Conservation (phyloP, 2,888 invertebrate genomes). For the Ophonus ardosiacus region DNA sequence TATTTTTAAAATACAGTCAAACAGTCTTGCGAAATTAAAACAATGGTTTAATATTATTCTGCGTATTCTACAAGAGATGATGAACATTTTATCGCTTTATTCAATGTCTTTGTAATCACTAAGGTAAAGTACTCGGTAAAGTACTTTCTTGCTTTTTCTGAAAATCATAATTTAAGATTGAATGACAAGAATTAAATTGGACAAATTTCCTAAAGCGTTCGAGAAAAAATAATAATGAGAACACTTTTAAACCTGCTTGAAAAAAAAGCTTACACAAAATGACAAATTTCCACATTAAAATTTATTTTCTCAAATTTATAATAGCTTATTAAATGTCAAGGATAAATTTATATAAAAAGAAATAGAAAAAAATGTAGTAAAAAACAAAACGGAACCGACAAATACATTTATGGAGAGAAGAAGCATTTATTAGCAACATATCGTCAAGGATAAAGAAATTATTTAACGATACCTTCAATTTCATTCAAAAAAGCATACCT, state of each 20-base stretch:
- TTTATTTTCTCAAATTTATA: conserved; percentile 28
- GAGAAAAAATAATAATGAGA: conserved; percentile 11
- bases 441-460: no score
- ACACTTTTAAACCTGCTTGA: background rate
- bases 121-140: no score
- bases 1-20: no score
- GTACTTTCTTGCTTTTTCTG: background rate
- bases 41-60: no score
- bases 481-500: no score
- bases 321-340: conserved; percentile 32
- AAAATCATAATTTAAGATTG: background rate
- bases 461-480: no score
- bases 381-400: background rate
- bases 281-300: conserved; percentile 13
- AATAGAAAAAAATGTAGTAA: background rate
- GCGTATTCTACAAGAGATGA: no score
- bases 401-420: background rate
- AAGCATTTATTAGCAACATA: background rate
- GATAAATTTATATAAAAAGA: background rate
- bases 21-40: no score
- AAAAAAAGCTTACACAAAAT: conserved; percentile 7
- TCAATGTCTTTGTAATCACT: no score
- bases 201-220: background rate
- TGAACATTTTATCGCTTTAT: no score
- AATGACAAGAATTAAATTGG: conserved; percentile 18